phyloP scores from a whole-genome alignment of 1,140 invertebrate genomes.

The Drosophila subobscura region DNA sequence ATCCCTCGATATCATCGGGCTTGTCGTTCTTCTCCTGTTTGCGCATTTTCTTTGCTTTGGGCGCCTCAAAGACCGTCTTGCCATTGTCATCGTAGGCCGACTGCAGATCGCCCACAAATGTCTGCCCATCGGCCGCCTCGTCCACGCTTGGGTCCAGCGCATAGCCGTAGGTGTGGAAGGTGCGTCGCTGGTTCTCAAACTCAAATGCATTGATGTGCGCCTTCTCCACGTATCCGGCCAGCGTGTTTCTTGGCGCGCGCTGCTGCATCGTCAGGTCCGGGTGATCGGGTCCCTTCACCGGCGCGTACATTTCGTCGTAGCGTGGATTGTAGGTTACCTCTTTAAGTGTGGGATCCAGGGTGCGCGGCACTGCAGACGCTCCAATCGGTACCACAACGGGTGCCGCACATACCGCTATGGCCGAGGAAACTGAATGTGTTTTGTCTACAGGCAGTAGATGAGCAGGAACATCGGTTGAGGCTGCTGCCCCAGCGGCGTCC shows the following conservation, averaged over 20 bases:
- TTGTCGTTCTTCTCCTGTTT: slow-evolving; percentile 96
- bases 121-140: slow-evolving; percentile 86
- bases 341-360: slow-evolving; percentile 89
- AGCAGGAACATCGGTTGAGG: slow-evolving; percentile 75
- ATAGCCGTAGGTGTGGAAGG: slow-evolving; percentile 98
- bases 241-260: slow-evolving; percentile 93
- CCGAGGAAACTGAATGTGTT: slow-evolving; percentile 84
- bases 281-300: slow-evolving; percentile 94
- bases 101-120: slow-evolving; percentile 88
- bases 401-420: slow-evolving; percentile 89
- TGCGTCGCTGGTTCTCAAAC: slow-evolving; percentile 98
- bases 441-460: slow-evolving; percentile 84
- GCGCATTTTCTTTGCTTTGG: slow-evolving; percentile 91
- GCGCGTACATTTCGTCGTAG: slow-evolving; percentile 97
- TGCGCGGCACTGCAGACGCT: slow-evolving; percentile 85
- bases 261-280: slow-evolving; percentile 96
- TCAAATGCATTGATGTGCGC: slow-evolving; percentile 98
- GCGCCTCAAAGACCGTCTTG: slow-evolving; percentile 95
- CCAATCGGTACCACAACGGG: slow-evolving; percentile 90
- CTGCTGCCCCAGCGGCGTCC: slow-evolving; percentile 16
- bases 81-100: slow-evolving; percentile 87
- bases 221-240: slow-evolving; percentile 97
- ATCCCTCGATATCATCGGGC: slow-evolving; percentile 96
- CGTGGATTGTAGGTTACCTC: slow-evolving; percentile 97
- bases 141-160: slow-evolving; percentile 96